Evolutionary conservation across 1,140 invertebrate genomes (phyloP), one percentile per base, ranked within the genome.

Genomic region (Phocides pigmalion): DNA sequence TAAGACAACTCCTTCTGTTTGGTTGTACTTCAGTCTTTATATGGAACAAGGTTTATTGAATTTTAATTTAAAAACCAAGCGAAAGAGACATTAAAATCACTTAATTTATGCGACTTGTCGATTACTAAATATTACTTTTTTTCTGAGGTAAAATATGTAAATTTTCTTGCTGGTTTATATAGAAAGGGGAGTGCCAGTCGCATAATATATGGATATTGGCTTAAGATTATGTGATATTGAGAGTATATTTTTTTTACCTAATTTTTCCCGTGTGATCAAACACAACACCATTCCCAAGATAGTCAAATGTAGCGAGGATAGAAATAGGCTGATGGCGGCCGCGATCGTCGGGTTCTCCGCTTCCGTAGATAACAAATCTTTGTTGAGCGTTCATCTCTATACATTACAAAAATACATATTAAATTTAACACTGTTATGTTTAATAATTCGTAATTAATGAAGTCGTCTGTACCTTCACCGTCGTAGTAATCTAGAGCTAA

Each of bases 1-100:
- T 11, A 91, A 68, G 3, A 91, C 66, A n/a, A 89, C 79, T n/a
- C 89, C 89, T 77, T 91, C 89, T 0, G 85, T 89, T 68, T 91
- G 89, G 49, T 91, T 91, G 50, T 89, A 91, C 72, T 91, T 91
- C 6, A 89, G 62, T 28, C 87, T 89, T 42, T n/a, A 76, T 56
- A 62, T 51, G 56, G 47, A 46, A 63, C 42, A 37, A 67, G 46
- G 9, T 12, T 25, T 20, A 35, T 46, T 14, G 8, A 16, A 51
- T 42, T 1, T 37, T 61, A 61, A n/a, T n/a, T n/a, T n/a, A n/a
- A n/a, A n/a, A n/a, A n/a, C n/a, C n/a, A n/a, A n/a, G n/a, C n/a
- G n/a, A n/a, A n/a, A n/a, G n/a, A n/a, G n/a, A n/a, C n/a, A n/a
- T n/a, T n/a, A n/a, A n/a, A n/a, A n/a, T n/a, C n/a, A n/a, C n/a